These are phyloP conservation scores for Anodontia alba DNA, from an alignment of 2,888 invertebrate species.

Conservation along the genomic window DNA sequence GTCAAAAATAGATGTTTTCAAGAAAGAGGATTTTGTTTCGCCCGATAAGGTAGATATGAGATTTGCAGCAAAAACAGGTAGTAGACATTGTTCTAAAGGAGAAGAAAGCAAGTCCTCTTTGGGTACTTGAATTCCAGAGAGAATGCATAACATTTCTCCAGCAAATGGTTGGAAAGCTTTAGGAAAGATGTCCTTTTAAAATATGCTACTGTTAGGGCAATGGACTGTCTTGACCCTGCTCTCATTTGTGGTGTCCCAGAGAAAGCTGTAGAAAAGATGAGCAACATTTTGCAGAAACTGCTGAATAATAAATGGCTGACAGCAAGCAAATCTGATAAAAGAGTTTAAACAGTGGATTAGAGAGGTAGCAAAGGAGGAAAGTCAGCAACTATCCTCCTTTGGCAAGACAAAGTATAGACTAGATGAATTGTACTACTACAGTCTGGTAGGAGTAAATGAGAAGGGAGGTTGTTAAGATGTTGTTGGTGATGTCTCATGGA, in stretches of 20 bases:
- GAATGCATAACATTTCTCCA: constrained; percentile 31
- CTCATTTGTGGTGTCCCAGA: constrained; percentile 23
- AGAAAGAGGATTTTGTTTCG: constrained; percentile 32
- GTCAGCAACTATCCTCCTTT: no score
- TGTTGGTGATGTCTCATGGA: constrained; percentile 47
- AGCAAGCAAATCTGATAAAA: constrained; percentile 28
- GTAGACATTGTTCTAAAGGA: constrained; percentile 26
- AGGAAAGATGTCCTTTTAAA: constrained; percentile 30
- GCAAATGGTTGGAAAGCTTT: constrained; percentile 23
- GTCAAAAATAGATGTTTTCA: constrained; percentile 29
- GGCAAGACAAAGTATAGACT: constrained; percentile 31
- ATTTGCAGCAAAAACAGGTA: constrained; percentile 36
- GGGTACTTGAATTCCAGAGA: constrained; percentile 27
- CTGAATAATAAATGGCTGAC: constrained; percentile 27
- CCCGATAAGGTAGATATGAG: constrained; percentile 33
- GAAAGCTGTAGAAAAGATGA: constrained; percentile 30
- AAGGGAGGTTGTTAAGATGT: constrained; percentile 23
- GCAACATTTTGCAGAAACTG: no score
- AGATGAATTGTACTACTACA: constrained; percentile 33
- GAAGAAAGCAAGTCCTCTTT: constrained; percentile 40
- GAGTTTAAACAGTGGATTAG: constrained; percentile 34
- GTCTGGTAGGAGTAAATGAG: constrained; percentile 20
- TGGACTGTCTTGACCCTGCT: constrained; percentile 27
- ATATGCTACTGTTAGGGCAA: constrained; percentile 21
- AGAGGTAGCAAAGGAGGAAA: constrained; percentile 30